Conservation (phyloP, 2,888 invertebrate species). For the Protodeltote pygarga region DNA sequence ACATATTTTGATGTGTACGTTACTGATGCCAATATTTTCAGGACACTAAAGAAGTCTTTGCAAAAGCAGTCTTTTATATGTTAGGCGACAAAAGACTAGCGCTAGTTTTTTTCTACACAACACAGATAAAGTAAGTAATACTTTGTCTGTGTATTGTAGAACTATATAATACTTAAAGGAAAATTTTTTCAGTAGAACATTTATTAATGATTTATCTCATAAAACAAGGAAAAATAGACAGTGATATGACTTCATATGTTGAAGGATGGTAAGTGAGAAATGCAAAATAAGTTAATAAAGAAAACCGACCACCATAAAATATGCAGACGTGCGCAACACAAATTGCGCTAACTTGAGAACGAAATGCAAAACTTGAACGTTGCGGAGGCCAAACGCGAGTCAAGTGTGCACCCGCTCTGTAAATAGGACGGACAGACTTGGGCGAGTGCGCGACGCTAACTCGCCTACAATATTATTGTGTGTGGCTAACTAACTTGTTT, state of each 20-base stretch:
- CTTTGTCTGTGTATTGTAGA: too few species aligned
- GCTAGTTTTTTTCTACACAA: too few species aligned
- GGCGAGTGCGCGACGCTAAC: conserved; percentile 52
- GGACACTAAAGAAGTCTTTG: too few species aligned
- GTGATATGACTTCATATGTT: conserved; percentile 21
- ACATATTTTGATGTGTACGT: too few species aligned
- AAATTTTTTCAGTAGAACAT: too few species aligned
- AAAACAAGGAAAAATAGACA: conserved; percentile 7
- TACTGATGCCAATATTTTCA: too few species aligned
- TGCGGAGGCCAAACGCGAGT: conserved; percentile 70
- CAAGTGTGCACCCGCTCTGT: conserved; percentile 68
- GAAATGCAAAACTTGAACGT: conserved; percentile 76
- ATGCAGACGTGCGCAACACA: conserved; percentile 74
- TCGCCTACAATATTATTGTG: conserved; percentile 67
- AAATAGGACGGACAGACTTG: conserved; percentile 66
- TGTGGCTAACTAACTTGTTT: conserved; percentile 66
- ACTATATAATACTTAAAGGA: background rate
- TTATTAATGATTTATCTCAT: conserved; percentile 5
- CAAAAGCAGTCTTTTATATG: too few species aligned
- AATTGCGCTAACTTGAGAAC: conserved; percentile 77
- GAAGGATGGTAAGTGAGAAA: conserved; percentile 49
- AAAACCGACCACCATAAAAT: conserved; percentile 61
- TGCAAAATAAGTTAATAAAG: conserved; percentile 62
- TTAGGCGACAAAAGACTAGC: too few species aligned
- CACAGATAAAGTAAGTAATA: too few species aligned